These are phyloP conservation scores for Oikopleura dioica DNA, from an alignment of 23 tunicate species.

Conservation along the genomic window DNA sequence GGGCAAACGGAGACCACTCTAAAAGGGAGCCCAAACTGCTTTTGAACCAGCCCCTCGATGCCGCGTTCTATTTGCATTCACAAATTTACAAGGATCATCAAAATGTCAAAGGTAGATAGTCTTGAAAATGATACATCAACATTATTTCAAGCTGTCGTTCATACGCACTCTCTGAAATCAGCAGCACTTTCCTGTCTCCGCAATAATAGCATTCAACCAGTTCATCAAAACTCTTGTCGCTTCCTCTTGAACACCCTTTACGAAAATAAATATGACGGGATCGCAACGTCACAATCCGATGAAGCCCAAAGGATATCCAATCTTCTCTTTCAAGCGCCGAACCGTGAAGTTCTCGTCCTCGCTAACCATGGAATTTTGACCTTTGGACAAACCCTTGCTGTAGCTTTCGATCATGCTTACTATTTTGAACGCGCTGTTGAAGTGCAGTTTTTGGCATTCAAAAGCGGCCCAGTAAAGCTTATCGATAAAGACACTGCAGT, in stretches of 20 bases:
- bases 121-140: neutral
- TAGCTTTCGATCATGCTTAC: neutral
- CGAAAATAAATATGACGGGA: no score
- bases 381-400: neutral
- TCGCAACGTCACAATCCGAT: no score
- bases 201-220: no score
- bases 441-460: neutral
- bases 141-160: no score
- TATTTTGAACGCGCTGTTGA: neutral
- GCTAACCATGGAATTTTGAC: neutral
- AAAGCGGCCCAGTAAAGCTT: neutral
- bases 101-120: neutral
- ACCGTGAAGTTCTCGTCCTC: neutral
- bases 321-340: no score
- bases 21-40: no score
- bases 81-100: neutral
- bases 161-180: no score
- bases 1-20: no score
- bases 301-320: no score
- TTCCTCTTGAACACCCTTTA: no score
- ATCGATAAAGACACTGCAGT: neutral
- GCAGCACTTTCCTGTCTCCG: no score
- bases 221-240: no score
- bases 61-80: neutral
- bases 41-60: neutral